Base-by-base conservation (phyloP, 64 coral and sea anemone genomes). In the Stylophora pistillata region DNA sequence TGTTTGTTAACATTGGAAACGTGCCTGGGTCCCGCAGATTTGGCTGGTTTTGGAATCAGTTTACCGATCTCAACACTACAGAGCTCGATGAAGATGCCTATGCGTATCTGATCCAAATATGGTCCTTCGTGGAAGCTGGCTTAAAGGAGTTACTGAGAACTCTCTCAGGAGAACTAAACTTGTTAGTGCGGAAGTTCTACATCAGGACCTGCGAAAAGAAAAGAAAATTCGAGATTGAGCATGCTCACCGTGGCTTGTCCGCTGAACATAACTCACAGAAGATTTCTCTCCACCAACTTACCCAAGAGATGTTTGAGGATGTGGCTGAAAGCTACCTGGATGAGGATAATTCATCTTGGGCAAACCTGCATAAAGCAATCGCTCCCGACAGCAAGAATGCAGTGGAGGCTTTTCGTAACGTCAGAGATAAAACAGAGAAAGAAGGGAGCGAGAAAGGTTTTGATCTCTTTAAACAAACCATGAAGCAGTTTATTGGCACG, bases 361-460 rank as follows among this genome's bases (percentile, higher is more conserved):
- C 84, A 71, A 86, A 73, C 20, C 34, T 86, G 18, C 84, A 56
- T 53, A 86, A 86, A 86, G 84, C 41, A 73, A 30, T 86, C 30
- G 23, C 66, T 29, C 47, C 34, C 7, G 84, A 73, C 10, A 56
- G 29, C 69, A 29, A 2, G 5, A 47, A 11, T 12, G 1, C 34
- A 73, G 21, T 55, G 29, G 41, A 69, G 14, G 25, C 73, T n/a
- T 73, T 86, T 30, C 66, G 21, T 12, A 69, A 18, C 13, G 66
- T 73, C 23, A 69, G 1, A 3, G 52, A 57, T 31, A 53, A 73
- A 1, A 73, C 84, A 7, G 1, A 17, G 34, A 11, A 23, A 31
- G 37, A 54, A 20, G 73, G 73, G 20, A 76, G 73, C 30, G 37
- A 53, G 12, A 41, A 53, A 54, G 73, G 73, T 37, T 37, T 76